Evolutionary conservation across 2,797 vertebrate species (phyloP).

Genomic region (Rhabdomys pumilio): DNA sequence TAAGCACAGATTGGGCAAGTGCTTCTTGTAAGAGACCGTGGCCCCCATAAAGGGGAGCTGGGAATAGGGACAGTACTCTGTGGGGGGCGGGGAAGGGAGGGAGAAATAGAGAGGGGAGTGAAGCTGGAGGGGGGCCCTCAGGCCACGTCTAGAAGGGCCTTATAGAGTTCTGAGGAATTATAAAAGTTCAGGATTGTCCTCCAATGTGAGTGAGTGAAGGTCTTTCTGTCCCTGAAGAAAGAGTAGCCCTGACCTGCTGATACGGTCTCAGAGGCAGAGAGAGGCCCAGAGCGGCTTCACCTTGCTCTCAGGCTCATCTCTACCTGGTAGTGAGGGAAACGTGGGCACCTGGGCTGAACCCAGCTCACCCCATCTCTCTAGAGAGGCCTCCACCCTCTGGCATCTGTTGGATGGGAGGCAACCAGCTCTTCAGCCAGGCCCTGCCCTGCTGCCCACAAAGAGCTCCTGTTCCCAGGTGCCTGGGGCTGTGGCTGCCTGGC

Average conservation of each 20-base stretch:
- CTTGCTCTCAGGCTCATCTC: background rate
- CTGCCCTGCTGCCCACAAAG: conserved; percentile 72
- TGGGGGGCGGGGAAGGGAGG: background rate
- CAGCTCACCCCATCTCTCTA: background rate
- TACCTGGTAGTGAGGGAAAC: background rate
- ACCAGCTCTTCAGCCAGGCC: background rate
- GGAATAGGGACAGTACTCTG: background rate
- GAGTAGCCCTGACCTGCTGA: background rate
- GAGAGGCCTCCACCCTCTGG: conserved; percentile 12
- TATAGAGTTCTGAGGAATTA: background rate
- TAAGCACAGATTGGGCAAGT: background rate
- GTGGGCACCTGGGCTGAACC: background rate
- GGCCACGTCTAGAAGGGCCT: background rate
- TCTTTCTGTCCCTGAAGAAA: background rate
- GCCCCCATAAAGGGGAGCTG: background rate
- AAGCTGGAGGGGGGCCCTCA: background rate
- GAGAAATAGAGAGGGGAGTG: background rate
- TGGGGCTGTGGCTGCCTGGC: conserved; percentile 17
- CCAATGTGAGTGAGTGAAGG: no score
- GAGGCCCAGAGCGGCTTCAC: rapidly evolving
- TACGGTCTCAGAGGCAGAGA: background rate
- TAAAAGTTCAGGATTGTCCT: background rate
- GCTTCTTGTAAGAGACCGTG: background rate
- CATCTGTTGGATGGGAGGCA: conserved; percentile 42
- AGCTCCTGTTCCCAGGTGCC: conserved; percentile 74